Conservation (phyloP, 2,113 vertebrate genomes). For the Murina feae region DNA sequence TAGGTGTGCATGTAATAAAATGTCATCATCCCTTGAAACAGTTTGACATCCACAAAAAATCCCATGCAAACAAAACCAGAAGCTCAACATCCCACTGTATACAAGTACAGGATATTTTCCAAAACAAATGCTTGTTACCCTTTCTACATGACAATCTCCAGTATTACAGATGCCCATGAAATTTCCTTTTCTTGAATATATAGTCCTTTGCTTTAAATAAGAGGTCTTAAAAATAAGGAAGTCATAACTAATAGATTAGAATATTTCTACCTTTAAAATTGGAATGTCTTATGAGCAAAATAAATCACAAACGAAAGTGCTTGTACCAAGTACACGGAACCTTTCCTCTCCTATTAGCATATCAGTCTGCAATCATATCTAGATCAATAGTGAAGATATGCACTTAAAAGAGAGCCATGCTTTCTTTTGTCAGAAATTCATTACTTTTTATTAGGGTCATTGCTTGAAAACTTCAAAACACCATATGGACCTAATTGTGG, state of each 20-base stretch:
- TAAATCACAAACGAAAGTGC: slow-evolving; percentile 81
- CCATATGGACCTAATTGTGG: slow-evolving; percentile 93
- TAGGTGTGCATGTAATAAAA: slow-evolving; percentile 9
- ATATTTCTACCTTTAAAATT: slow-evolving; percentile 79
- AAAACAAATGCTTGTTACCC: slow-evolving; percentile 19
- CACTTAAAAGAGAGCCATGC: slow-evolving; percentile 84
- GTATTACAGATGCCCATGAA: slow-evolving; percentile 59
- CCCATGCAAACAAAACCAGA: neutral
- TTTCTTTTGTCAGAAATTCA: slow-evolving; percentile 89
- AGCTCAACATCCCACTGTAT: neutral
- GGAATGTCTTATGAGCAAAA: slow-evolving; percentile 79
- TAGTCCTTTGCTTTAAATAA: slow-evolving; percentile 73
- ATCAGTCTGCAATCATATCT: slow-evolving; percentile 83
- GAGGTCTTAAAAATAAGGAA: slow-evolving; percentile 71
- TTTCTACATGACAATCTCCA: neutral
- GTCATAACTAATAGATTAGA: slow-evolving; percentile 76
- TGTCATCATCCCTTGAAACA: neutral
- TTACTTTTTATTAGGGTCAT: slow-evolving; percentile 92
- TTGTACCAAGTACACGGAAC: slow-evolving; percentile 74
- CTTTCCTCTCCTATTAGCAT: slow-evolving; percentile 83
- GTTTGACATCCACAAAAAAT: slow-evolving; percentile 30
- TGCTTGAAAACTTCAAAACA: slow-evolving; percentile 89
- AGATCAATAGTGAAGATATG: slow-evolving; percentile 84
- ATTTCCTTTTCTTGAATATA: slow-evolving; percentile 59
- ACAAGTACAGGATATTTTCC: neutral